Conservation (phyloP, 2,113 vertebrate genomes). For the Hystrix cristata region DNA sequence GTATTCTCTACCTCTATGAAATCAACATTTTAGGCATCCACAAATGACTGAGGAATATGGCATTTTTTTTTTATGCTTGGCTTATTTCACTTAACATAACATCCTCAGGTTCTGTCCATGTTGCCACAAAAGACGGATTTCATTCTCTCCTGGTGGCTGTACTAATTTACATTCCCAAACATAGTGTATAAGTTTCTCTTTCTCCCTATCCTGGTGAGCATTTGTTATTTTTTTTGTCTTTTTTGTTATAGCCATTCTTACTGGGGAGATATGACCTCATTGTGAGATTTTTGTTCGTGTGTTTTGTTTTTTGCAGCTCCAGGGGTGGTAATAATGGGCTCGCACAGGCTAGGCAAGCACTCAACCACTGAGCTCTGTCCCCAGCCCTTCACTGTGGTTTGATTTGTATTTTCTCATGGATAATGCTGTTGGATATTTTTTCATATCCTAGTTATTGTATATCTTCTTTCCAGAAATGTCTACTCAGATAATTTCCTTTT, state of each 20-base stretch:
- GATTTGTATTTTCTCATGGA: not conserved
- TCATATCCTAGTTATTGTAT: not conserved
- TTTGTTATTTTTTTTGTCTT: not conserved
- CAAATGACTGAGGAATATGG: not conserved
- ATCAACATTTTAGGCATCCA: not conserved
- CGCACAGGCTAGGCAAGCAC: not conserved
- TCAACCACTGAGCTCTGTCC: not conserved
- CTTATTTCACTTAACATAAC: not conserved
- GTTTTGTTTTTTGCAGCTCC: not conserved
- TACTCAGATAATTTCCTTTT: not conserved
- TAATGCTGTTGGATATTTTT: not conserved
- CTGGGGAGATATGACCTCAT: not conserved
- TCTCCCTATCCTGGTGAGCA: not conserved
- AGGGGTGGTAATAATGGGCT: not conserved
- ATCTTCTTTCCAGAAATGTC: not conserved
- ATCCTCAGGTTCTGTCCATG: not conserved
- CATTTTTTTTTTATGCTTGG: not conserved
- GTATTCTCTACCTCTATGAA: not conserved
- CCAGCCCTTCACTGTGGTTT: not conserved
- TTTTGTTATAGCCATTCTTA: not conserved
- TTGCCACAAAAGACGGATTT: not conserved
- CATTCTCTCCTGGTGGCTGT: not conserved
- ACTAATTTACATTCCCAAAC: not conserved
- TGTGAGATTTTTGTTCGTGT: not conserved
- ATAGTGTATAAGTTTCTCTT: not conserved